phyloP scores from a whole-genome alignment of 1,140 invertebrate genomes.

The Drosophila triauraria region DNA sequence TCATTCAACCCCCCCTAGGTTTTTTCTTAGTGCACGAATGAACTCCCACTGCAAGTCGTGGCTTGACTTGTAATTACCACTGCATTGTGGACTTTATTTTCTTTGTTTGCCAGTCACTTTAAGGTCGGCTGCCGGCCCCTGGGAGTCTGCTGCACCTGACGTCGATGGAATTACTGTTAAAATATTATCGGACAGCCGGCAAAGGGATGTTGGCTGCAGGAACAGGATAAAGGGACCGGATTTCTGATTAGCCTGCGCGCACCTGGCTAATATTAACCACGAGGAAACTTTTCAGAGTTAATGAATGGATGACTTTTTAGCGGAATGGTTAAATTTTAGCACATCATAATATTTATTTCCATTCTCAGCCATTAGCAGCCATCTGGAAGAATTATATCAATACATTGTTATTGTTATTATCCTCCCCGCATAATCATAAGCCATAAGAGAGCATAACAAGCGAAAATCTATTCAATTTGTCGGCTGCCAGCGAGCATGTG shows the following conservation, averaged over 20 bases:
- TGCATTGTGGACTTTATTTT: constrained; percentile 70
- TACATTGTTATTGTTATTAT: constrained; percentile 17
- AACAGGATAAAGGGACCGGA: background rate
- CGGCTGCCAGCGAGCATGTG: constrained; percentile 16
- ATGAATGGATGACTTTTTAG: background rate
- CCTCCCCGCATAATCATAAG: constrained; percentile 11
- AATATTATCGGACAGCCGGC: constrained; percentile 58
- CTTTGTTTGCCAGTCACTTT: constrained; percentile 48
- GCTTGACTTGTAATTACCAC: constrained; percentile 75
- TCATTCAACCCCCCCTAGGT: too few relatives aligned
- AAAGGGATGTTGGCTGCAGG: background rate
- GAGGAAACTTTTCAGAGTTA: constrained; percentile 28
- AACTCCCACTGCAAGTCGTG: constrained; percentile 35
- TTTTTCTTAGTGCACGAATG: constrained; percentile 8
- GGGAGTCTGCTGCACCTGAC: constrained; percentile 31
- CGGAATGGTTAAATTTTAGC: constrained; percentile 4
- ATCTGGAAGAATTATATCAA: background rate
- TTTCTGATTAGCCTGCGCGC: constrained; percentile 8
- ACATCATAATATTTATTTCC: background rate
- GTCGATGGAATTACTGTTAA: constrained; percentile 74
- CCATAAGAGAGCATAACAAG: constrained; percentile 15
- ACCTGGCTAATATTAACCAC: constrained; percentile 27
- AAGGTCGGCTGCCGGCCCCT: constrained; percentile 15
- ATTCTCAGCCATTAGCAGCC: background rate
- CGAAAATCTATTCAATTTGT: constrained; percentile 56